phyloP scores from a whole-genome alignment of 2,888 invertebrate species.

The Tetranychus piercei region DNA sequence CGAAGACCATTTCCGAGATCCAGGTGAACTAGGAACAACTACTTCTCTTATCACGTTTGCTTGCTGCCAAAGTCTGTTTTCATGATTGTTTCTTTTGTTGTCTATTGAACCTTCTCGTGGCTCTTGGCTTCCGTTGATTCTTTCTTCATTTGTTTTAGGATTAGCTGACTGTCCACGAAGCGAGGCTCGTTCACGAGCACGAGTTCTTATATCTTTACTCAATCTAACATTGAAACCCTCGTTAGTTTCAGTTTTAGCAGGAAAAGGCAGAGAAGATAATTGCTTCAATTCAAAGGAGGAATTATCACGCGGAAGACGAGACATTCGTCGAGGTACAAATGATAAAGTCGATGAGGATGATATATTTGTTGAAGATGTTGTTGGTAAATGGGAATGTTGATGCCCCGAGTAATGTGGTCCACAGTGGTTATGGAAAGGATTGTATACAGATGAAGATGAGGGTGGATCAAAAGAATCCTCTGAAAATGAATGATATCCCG shows the following conservation, averaged over 20 bases:
- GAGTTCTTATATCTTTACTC: conserved; percentile 5
- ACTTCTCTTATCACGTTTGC: conserved; percentile 20
- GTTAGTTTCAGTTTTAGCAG: not conserved
- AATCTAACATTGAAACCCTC: not conserved
- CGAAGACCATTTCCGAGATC: conserved; percentile 22
- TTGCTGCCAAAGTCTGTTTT: conserved; percentile 18
- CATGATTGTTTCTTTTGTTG: conserved; percentile 1
- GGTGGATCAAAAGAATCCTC: conserved; percentile 21
- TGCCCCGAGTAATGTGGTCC: not conserved
- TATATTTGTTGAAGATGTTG: not conserved
- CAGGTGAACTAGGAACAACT: conserved; percentile 19
- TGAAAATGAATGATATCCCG: conserved; percentile 27
- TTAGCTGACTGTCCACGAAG: not conserved
- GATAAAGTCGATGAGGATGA: not conserved
- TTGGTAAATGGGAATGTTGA: conserved; percentile 1
- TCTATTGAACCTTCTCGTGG: not conserved
- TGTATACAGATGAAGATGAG: not conserved
- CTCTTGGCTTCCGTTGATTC: not conserved
- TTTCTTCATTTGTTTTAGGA: not conserved
- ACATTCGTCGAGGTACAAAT: not conserved
- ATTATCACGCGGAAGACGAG: not conserved
- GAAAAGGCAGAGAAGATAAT: not conserved
- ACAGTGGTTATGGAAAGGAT: not conserved
- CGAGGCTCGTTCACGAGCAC: conserved; percentile 1
- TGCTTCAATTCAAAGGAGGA: not conserved